phyloP scores from a whole-genome alignment of 2,113 vertebrate genomes.

The Amia ocellicauda region DNA sequence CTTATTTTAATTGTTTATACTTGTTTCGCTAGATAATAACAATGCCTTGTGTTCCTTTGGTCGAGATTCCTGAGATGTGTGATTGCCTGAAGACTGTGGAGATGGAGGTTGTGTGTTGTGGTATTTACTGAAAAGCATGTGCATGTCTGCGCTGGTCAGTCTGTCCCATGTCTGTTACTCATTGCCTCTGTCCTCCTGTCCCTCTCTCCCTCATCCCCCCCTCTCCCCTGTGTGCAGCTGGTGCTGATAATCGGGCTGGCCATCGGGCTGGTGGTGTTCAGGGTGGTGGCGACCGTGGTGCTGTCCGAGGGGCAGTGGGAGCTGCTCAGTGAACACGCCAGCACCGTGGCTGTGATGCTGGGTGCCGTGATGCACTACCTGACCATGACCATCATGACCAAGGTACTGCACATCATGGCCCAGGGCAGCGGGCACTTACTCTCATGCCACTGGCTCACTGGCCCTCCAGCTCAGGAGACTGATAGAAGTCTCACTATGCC shows the following conservation, averaged over 20 bases:
- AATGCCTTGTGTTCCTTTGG: neutral
- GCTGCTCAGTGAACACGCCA: conserved; percentile 63
- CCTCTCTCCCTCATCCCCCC: too few species aligned
- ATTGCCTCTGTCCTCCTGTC: too few species aligned
- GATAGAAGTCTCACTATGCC: neutral
- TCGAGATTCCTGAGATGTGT: too few species aligned
- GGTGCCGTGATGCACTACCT: conserved; percentile 85
- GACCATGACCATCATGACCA: conserved; percentile 83
- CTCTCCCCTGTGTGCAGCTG: conserved; percentile 72
- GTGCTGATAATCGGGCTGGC: conserved; percentile 76
- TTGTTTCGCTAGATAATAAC: too few species aligned
- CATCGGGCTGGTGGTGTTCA: conserved; percentile 76
- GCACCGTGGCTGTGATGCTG: conserved; percentile 57
- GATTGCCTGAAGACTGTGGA: neutral
- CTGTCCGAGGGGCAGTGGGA: conserved; percentile 43
- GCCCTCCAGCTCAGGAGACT: too few species aligned
- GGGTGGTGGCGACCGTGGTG: conserved; percentile 61
- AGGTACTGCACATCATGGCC: too few species aligned
- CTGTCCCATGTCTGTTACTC: too few species aligned
- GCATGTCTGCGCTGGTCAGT: too few species aligned
- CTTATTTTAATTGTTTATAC: too few species aligned
- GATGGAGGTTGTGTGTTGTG: neutral
- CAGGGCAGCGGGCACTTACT: too few species aligned
- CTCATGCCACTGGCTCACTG: neutral
- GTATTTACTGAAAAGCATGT: neutral